Conservation (phyloP, 2,888 invertebrate genomes). For the Chaetoderma sp. region DNA sequence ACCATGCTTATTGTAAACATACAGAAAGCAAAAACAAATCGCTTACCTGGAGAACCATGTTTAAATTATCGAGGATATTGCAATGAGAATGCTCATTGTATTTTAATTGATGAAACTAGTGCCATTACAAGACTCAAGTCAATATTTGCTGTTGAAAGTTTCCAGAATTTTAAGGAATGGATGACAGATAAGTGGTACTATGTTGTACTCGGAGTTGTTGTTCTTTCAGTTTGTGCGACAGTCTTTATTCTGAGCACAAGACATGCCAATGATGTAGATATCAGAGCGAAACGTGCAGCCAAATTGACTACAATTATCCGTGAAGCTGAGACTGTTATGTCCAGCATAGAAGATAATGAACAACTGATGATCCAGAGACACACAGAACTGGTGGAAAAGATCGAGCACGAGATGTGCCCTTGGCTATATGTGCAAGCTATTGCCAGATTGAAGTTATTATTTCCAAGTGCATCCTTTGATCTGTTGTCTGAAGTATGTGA, state of each 20-base stretch:
- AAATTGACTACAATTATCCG: constrained; percentile 37
- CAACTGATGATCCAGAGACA: too few relatives aligned
- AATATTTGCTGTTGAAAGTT: constrained; percentile 30
- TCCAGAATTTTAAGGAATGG: constrained; percentile 36
- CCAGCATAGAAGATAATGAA: constrained; percentile 28
- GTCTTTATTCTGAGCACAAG: constrained; percentile 40
- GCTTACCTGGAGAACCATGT: constrained; percentile 30
- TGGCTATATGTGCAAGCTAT: constrained; percentile 42
- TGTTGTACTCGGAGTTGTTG: constrained; percentile 27
- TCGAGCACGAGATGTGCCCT: too few relatives aligned
- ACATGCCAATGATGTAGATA: constrained; percentile 32
- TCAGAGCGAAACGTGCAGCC: constrained; percentile 42
- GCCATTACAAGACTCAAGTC: constrained; percentile 30
- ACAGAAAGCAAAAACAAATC: constrained; percentile 25
- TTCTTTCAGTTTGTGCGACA: constrained; percentile 20
- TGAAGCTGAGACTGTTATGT: constrained; percentile 40
- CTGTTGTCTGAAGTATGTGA: constrained; percentile 30
- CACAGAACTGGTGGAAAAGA: too few relatives aligned
- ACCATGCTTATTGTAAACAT: neutral
- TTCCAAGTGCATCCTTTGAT: constrained; percentile 42
- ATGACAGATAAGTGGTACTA: constrained; percentile 44
- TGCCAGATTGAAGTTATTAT: constrained; percentile 44
- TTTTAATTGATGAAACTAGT: constrained; percentile 30
- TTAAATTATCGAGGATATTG: constrained; percentile 38
- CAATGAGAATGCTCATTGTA: constrained; percentile 31